A percentile compares a stretch with the other conserved stretches of the same genome.
Evolutionary conservation across 2,888 invertebrate genomes (phyloP).

Genomic region (Electrophaes corylata): DNA sequence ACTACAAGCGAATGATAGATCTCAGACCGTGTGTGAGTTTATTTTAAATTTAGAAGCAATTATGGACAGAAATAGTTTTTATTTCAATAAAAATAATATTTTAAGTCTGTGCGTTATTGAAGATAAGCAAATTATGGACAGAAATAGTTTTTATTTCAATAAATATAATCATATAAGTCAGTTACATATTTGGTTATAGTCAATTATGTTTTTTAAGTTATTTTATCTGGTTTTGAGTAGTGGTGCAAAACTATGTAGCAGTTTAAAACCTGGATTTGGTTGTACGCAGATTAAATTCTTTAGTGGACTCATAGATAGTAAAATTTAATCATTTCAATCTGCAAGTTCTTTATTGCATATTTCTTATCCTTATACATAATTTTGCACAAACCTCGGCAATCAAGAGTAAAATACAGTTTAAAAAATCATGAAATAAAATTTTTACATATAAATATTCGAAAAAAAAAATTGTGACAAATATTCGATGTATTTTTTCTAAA

Average conservation of each 20-base stretch:
- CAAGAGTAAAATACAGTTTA: constrained; percentile 28
- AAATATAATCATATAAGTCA: constrained; percentile 43
- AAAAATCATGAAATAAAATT: constrained; percentile 42
- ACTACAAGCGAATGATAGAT: constrained; percentile 81
- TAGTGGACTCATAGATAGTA: no score
- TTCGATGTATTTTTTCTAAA: constrained; percentile 65
- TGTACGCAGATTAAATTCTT: no score
- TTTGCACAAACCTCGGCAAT: constrained; percentile 32
- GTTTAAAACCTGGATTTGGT: neutral
- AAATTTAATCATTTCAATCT: no score
- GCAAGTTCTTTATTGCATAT: neutral
- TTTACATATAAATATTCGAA: constrained; percentile 66
- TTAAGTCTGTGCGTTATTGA: constrained; percentile 41
- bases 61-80: constrained; percentile 55
- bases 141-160: constrained; percentile 47
- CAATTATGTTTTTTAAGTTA: constrained; percentile 50
- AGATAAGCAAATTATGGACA: constrained; percentile 57
- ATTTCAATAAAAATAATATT: constrained; percentile 44
- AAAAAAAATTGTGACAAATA: constrained; percentile 43
- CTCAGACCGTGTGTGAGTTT: constrained; percentile 75
- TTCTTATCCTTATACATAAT: constrained; percentile 19
- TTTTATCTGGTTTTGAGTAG: constrained; percentile 8
- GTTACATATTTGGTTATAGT: constrained; percentile 43
- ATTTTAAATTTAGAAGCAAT: constrained; percentile 66
- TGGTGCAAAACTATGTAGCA: constrained; percentile 23